These are phyloP conservation scores for Fukomys damarensis DNA, from an alignment of 2,113 vertebrate genomes.

Conservation along the genomic window DNA sequence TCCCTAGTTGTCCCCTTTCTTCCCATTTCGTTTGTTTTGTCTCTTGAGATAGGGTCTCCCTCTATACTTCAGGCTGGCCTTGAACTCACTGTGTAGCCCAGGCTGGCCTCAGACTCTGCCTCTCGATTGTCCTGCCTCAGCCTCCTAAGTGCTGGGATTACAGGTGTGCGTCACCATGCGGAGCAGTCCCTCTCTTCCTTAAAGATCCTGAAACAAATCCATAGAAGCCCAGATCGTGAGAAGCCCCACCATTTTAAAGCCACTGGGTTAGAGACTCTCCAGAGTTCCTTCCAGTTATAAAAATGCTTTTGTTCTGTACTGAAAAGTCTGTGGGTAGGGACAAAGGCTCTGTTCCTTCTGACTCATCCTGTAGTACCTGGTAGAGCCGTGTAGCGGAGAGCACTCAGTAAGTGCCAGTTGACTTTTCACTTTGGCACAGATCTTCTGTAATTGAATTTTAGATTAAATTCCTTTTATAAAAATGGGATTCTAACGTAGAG, in stretches of 20 bases:
- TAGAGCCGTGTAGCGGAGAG: neutral
- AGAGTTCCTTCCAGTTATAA: neutral
- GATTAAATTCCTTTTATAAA: slow-evolving; percentile 73
- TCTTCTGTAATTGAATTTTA: slow-evolving; percentile 79
- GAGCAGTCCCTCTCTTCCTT: neutral
- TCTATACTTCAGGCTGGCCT: too few relatives aligned
- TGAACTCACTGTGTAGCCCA: too few relatives aligned
- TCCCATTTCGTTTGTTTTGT: too few relatives aligned
- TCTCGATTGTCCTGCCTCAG: too few relatives aligned
- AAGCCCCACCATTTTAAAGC: neutral
- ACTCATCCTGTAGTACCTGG: neutral
- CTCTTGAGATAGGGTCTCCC: too few relatives aligned
- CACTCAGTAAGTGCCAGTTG: slow-evolving; percentile 48
- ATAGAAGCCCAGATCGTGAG: slow-evolving; percentile 35
- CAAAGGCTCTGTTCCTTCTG: slow-evolving; percentile 33
- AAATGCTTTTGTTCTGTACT: slow-evolving; percentile 47
- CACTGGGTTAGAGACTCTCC: neutral
- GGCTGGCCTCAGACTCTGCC: too few relatives aligned
- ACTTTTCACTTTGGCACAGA: slow-evolving; percentile 68
- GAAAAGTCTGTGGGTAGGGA: slow-evolving; percentile 18
- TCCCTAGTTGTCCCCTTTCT: too few relatives aligned
- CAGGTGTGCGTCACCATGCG: too few relatives aligned
- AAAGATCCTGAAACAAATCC: neutral
- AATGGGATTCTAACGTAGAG: slow-evolving; percentile 57
- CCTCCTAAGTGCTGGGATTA: too few relatives aligned